These are phyloP conservation scores for Drosophila willistoni DNA, from an alignment of 1,140 invertebrate genomes.

Conservation along the genomic window DNA sequence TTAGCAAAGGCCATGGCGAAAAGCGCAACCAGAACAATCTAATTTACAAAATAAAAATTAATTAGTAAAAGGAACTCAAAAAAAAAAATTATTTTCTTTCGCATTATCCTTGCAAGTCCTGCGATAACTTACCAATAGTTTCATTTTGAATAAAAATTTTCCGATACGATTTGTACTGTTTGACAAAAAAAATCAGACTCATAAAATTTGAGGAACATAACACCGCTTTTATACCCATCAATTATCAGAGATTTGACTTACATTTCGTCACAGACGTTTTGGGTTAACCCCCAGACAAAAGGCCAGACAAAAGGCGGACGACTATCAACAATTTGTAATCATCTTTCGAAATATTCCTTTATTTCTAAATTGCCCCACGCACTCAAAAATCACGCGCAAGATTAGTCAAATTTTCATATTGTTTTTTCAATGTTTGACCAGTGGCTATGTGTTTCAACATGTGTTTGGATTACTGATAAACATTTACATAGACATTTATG, in stretches of 20 bases:
- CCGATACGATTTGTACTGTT: background rate
- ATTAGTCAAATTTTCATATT: background rate
- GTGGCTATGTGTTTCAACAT: no score
- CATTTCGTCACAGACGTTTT: conserved; percentile 9
- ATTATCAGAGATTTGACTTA: conserved; percentile 13
- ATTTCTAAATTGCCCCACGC: no score
- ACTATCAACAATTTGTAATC: conserved; percentile 6
- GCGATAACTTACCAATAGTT: conserved; percentile 27
- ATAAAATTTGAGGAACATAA: background rate
- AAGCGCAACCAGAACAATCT: conserved; percentile 31
- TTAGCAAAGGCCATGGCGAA: conserved; percentile 25
- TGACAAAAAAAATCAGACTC: background rate
- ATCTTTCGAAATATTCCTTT: background rate
- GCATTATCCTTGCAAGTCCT: background rate
- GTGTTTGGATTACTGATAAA: no score
- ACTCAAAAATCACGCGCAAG: background rate
- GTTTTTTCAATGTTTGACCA: no score
- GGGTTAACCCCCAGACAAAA: background rate
- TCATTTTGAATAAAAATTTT: conserved; percentile 9
- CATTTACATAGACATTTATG: no score
- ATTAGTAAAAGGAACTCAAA: background rate
- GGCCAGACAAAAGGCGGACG: background rate
- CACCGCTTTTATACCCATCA: conserved; percentile 28
- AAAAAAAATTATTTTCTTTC: no score
- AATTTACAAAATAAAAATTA: background rate